Evolutionary conservation across 1,140 invertebrate genomes (phyloP), one percentile per base, ranked within the genome.

Genomic region (Vanessa atalanta): DNA sequence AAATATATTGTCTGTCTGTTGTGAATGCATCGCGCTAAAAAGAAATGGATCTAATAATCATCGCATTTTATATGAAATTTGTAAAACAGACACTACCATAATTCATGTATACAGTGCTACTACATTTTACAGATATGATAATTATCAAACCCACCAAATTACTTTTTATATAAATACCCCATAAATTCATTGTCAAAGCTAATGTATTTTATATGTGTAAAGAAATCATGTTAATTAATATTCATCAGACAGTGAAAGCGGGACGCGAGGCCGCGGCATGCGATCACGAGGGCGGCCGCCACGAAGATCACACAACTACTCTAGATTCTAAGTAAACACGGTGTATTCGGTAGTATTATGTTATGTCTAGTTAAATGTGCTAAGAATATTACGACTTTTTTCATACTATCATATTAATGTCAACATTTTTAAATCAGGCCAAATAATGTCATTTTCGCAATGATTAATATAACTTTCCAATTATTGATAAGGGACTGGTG

Each of bases 161-260:
- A 0, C 1, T 43, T 43, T 11, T 43, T 43, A 43, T 43, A 55
- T 55, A n/a, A 23, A 57, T 11, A 43, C 37, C 15, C 50, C 1
- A 57, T 57, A 5, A 15, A 16, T 16, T 57, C 53, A 13, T 57
- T 23, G 23, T 9, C 53, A 57, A 57, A 23, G 20, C 8, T 57
- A 23, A 57, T 57, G 8, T 20, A 55, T 55, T 55, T 8, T 3
- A 11, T 15, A 48, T 61, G 16, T 57, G 2, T 60, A 64, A 37
- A 47, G 47, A 43, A 70, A 53, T 73, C 14, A 47, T 48, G 26
- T 47, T 65, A 6, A 51, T 68, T 55, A 6, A 43, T 68, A 43
- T 71, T 43, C 20, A 57, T 23, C 86, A 92, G 90, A 92, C 66
- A 92, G 90, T 65, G 90, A 90, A 71, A 92, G 90, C 73, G 87